phyloP scores from a whole-genome alignment of 2,888 invertebrate genomes.

The Metacarcinus magister region DNA sequence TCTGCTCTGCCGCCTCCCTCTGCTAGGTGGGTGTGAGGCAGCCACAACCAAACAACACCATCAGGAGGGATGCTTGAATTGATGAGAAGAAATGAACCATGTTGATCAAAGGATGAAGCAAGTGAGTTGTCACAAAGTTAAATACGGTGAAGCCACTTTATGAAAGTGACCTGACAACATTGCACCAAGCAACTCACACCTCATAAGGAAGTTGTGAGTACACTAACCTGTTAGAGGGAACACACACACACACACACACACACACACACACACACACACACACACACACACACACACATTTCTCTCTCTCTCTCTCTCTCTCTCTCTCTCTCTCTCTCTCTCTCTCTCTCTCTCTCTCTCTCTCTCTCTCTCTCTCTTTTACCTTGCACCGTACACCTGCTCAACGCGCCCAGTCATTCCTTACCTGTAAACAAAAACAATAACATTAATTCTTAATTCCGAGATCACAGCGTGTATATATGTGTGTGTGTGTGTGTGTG shows the following conservation, averaged over 20 bases:
- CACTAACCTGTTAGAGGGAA: background rate
- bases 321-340: conserved; percentile 60
- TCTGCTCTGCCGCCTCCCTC: background rate
- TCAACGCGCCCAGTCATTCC: background rate
- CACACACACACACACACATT: conserved; percentile 62
- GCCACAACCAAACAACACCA: background rate
- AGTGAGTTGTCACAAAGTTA: background rate
- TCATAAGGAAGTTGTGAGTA: background rate
- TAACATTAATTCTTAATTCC: background rate
- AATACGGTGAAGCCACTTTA: background rate
- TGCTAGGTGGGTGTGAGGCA: background rate
- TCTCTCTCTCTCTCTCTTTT: conserved; percentile 26
- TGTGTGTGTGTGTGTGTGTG: background rate
- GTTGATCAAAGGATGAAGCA: background rate
- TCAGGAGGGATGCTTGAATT: background rate
- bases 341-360: conserved; percentile 60
- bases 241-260: conserved; percentile 58
- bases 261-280: conserved; percentile 71
- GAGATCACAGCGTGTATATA: background rate
- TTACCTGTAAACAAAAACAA: conserved; percentile 20
- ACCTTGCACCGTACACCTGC: background rate
- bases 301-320: conserved; percentile 40
- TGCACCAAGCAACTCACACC: background rate
- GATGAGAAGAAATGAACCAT: background rate
- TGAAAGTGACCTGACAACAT: background rate